Percentiles rank a stretch among this genome's conserved stretches.
These are phyloP conservation scores for Polymixis flavicincta DNA, from an alignment of 2,888 invertebrate genomes.

Conservation along the genomic window DNA sequence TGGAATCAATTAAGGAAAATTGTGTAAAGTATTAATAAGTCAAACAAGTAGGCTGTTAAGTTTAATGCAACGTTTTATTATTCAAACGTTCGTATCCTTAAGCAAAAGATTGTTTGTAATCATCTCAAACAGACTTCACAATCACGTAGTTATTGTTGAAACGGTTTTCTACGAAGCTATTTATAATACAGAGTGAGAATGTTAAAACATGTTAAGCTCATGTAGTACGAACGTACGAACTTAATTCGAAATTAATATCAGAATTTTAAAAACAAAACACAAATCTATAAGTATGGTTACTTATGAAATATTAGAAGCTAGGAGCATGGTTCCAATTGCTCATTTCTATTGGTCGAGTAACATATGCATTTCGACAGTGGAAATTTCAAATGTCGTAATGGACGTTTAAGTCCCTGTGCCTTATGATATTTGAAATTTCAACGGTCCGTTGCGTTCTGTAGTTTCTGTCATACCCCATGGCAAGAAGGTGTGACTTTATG, in stretches of 20 bases:
- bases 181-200: background rate
- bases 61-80: slow-evolving; percentile 24
- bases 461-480: too few species aligned
- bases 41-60: background rate
- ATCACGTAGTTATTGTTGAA: slow-evolving; percentile 6
- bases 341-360: too few species aligned
- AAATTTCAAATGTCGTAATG: too few species aligned
- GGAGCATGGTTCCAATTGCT: too few species aligned
- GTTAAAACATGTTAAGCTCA: background rate
- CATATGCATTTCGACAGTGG: too few species aligned
- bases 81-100: slow-evolving; percentile 25
- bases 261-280: too few species aligned
- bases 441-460: too few species aligned
- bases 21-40: background rate
- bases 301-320: too few species aligned
- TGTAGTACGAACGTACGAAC: background rate
- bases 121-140: slow-evolving; percentile 12
- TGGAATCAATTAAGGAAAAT: slow-evolving; percentile 25
- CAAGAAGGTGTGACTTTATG: too few species aligned
- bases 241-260: background rate
- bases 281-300: too few species aligned
- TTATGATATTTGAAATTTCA: too few species aligned
- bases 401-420: too few species aligned
- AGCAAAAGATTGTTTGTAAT: slow-evolving; percentile 11
- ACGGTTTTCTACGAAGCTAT: background rate